Conservation (phyloP, 2,113 vertebrate genomes). For the Dicerorhinus sumatrensis region DNA sequence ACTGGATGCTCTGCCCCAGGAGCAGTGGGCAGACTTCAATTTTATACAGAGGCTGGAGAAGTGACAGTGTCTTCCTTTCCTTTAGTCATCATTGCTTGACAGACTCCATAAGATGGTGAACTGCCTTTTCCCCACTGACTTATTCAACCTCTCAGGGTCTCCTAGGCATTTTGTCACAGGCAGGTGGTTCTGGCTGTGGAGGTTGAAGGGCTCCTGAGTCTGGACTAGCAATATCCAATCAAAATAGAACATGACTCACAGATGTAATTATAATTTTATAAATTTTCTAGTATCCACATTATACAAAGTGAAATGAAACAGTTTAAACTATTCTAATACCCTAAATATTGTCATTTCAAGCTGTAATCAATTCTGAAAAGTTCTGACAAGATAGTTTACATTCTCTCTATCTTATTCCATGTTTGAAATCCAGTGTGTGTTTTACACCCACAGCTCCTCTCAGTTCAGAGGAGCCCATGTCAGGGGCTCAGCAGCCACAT, state of each 20-base stretch:
- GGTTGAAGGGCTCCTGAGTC: neutral
- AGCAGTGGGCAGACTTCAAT: neutral
- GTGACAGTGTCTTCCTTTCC: rapidly evolving
- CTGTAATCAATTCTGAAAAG: neutral
- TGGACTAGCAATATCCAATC: rapidly evolving
- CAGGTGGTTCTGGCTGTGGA: neutral
- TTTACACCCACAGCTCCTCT: neutral
- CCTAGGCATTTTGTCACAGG: neutral
- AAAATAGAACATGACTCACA: rapidly evolving
- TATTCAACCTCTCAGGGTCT: neutral
- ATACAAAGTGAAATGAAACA: too few species aligned
- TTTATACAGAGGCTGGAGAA: neutral
- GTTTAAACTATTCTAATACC: too few species aligned
- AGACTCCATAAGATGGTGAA: neutral
- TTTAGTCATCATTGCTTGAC: neutral
- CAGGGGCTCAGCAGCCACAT: too few species aligned
- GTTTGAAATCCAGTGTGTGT: neutral
- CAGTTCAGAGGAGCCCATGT: neutral
- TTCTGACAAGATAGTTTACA: too few species aligned
- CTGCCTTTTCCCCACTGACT: neutral
- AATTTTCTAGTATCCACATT: too few species aligned
- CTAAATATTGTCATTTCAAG: neutral
- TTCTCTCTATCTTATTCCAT: too few species aligned
- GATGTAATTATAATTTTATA: too few species aligned
- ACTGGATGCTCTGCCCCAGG: neutral